phyloP scores from a whole-genome alignment of 2,113 vertebrate species.

The Heterochromis multidens region DNA sequence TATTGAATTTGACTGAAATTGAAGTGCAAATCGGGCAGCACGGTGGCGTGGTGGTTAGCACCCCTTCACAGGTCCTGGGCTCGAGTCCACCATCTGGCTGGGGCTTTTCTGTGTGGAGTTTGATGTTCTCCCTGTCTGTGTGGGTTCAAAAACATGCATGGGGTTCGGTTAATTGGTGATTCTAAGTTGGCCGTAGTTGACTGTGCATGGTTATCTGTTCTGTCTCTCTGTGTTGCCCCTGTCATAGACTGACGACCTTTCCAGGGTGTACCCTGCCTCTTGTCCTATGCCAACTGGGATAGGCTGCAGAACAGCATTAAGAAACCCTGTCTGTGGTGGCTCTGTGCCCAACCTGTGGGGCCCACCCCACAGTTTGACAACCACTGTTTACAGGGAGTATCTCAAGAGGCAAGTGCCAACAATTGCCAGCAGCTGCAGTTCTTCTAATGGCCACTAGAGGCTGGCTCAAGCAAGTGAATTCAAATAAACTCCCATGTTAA shows the following conservation, averaged over 20 bases:
- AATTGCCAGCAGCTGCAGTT: neutral
- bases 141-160: neutral
- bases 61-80: too few relatives aligned
- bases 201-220: neutral
- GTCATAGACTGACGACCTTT: neutral
- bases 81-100: neutral
- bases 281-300: neutral
- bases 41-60: too few relatives aligned
- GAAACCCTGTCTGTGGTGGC: neutral
- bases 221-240: neutral
- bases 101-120: neutral
- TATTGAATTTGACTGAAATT: neutral
- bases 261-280: neutral
- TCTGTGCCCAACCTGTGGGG: neutral
- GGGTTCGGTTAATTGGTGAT: accelerated
- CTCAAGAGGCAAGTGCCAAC: neutral
- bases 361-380: neutral
- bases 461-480: neutral
- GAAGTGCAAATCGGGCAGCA: neutral
- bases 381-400: neutral
- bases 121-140: neutral
- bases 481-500: neutral
- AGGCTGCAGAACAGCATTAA: neutral
- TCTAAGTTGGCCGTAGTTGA: neutral
- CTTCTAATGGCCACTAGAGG: neutral